These are phyloP conservation scores for Epinephelus cyanopodus DNA, from an alignment of 2,113 vertebrate genomes.

Conservation along the genomic window DNA sequence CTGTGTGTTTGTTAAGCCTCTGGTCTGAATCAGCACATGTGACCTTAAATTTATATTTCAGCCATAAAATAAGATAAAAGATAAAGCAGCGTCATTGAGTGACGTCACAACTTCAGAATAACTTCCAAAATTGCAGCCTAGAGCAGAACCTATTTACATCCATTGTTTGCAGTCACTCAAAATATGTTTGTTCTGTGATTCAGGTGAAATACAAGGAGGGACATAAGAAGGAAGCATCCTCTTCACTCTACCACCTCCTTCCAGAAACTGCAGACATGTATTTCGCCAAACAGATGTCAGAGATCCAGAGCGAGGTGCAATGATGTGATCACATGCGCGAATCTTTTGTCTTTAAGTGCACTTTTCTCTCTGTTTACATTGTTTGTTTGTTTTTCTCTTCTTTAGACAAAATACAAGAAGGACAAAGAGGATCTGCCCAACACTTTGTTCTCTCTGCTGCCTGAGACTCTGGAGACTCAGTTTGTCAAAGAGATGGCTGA, in stretches of 20 bases:
- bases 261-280: conserved; percentile 67
- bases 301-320: conserved; percentile 81
- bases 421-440: conserved; percentile 64
- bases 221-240: conserved; percentile 34
- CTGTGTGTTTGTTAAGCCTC: too few relatives aligned
- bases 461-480: conserved; percentile 78
- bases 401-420: conserved; percentile 66
- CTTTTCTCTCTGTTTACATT: not conserved
- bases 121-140: too few relatives aligned
- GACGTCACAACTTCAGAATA: too few relatives aligned
- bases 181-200: conserved; percentile 6
- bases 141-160: too few relatives aligned
- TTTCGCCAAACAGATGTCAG: conserved; percentile 71
- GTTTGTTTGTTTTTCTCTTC: not conserved
- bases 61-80: too few relatives aligned
- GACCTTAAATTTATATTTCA: too few relatives aligned
- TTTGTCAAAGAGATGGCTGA: conserved; percentile 73
- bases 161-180: too few relatives aligned
- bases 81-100: too few relatives aligned
- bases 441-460: conserved; percentile 69
- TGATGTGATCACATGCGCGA: conserved; percentile 44
- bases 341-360: rapidly evolving
- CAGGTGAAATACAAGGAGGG: conserved; percentile 78
- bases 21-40: too few relatives aligned
- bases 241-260: conserved; percentile 67